Evolutionary conservation across 2,113 vertebrate genomes (phyloP).

Genomic region (Scartelaos histophorus): DNA sequence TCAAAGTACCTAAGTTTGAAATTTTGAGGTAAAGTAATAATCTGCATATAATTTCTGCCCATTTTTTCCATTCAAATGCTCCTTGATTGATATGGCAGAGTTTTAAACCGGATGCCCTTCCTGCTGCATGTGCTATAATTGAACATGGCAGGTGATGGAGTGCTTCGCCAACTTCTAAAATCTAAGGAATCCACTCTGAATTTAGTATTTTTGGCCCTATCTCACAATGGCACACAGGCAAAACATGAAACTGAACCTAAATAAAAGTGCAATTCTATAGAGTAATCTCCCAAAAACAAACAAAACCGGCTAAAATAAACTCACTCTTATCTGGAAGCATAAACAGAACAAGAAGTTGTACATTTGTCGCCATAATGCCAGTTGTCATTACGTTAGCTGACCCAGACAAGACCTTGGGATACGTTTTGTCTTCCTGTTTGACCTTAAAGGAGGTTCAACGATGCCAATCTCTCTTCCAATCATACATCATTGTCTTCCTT

Average conservation of each 20-base stretch:
- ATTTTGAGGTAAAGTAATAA: background rate
- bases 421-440: conserved; percentile 49
- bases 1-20: no score
- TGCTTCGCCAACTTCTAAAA: background rate
- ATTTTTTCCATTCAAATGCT: no score
- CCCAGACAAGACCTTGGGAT: conserved; percentile 24
- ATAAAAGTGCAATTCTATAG: no score
- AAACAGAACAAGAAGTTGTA: background rate
- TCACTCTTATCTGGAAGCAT: background rate
- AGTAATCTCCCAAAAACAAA: background rate
- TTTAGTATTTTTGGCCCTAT: no score
- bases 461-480: conserved; percentile 3
- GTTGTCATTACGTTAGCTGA: conserved; percentile 32
- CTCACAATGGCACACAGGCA: background rate
- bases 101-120: no score
- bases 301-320: background rate
- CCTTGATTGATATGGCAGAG: no score
- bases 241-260: background rate
- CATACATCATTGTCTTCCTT: background rate
- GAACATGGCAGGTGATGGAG: no score
- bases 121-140: background rate
- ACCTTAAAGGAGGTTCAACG: conserved; percentile 30
- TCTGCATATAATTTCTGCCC: background rate
- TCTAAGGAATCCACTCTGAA: background rate
- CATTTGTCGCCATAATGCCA: background rate